Percentiles rank a stretch among this genome's conserved stretches.
Conservation (phyloP, 1,140 invertebrate genomes). For the Aphaenogaster ashmeadi region DNA sequence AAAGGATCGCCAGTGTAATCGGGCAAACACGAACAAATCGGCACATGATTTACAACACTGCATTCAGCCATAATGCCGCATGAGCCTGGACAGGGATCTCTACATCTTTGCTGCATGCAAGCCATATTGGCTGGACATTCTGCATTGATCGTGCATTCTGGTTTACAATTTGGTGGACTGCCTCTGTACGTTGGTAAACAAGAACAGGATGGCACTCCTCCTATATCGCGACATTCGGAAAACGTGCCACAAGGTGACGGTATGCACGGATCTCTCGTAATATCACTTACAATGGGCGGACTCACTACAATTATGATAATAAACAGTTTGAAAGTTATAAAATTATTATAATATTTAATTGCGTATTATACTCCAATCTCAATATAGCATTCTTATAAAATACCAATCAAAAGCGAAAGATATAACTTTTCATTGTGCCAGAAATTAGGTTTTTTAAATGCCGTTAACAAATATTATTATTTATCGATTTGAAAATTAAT, state of each 20-base stretch:
- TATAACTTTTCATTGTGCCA: not conserved
- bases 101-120: constrained; percentile 90
- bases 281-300: constrained; percentile 43
- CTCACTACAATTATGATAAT: constrained; percentile 35
- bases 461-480: not conserved
- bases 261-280: constrained; percentile 88
- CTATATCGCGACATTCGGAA: constrained; percentile 90
- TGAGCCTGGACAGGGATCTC: constrained; percentile 91
- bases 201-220: constrained; percentile 89
- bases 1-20: constrained; percentile 92
- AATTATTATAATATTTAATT: constrained; percentile 16
- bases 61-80: constrained; percentile 91
- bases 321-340: not conserved
- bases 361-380: constrained; percentile 7
- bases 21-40: constrained; percentile 90
- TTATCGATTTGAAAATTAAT: not conserved
- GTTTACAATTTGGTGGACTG: constrained; percentile 91
- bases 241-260: constrained; percentile 92
- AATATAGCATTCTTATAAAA: not conserved
- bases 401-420: not conserved
- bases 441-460: not conserved
- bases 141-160: constrained; percentile 90
- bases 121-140: constrained; percentile 89
- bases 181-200: constrained; percentile 90
- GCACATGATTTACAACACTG: constrained; percentile 89